Evolutionary conservation across 2,888 invertebrate genomes (phyloP).

Genomic region (Selenia dentaria): DNA sequence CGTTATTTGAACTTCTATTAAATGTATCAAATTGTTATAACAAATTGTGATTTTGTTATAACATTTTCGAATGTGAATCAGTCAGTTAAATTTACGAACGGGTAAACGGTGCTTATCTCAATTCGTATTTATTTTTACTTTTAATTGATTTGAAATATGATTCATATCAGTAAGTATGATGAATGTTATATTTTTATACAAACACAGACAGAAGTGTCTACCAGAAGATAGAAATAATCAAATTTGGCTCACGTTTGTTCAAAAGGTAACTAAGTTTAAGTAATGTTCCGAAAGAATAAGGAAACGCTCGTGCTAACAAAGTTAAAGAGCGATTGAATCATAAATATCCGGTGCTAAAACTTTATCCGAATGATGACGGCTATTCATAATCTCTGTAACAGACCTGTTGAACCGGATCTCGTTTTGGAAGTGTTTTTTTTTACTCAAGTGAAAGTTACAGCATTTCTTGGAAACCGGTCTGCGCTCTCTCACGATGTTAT

Average conservation of each 20-base stretch:
- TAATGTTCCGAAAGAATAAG: background rate
- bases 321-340: background rate
- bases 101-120: no score
- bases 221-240: no score
- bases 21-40: conserved; percentile 32
- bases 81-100: no score
- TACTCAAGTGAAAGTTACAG: conserved; percentile 68
- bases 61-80: background rate
- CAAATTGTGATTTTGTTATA: background rate
- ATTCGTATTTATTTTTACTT: no score
- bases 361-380: conserved; percentile 9
- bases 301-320: background rate
- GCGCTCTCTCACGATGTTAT: conserved; percentile 61
- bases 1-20: conserved; percentile 41
- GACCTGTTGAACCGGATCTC: conserved; percentile 62
- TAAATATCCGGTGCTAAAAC: conserved; percentile 13
- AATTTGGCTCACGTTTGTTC: no score
- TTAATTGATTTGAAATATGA: no score
- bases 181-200: no score
- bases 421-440: conserved; percentile 56
- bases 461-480: conserved; percentile 62
- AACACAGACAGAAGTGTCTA: no score
- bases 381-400: conserved; percentile 43
- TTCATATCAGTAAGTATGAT: no score
- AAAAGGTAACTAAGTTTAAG: no score